Evolutionary conservation across 1,140 invertebrate genomes (phyloP), one percentile per base, ranked within the genome.

Genomic region (Bombus breviceps): DNA sequence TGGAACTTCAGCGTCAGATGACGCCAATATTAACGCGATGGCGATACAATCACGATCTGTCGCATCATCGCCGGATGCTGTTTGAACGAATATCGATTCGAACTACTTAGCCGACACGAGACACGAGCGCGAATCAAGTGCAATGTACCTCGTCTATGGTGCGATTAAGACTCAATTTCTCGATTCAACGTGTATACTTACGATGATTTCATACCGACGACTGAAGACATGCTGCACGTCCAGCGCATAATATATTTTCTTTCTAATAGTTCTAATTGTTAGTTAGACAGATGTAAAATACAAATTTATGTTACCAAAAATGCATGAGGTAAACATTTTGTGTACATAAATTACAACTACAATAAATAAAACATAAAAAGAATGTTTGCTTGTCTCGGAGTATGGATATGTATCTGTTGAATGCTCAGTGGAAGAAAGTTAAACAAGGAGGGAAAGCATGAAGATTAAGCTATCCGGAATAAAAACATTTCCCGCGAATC

Each of bases 41-140:
- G 53, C 79, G 68, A 78, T 86, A 79, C 64, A 87, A 22, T 69
- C 89, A 12, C 87, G 87, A 39, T 18, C 90, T 72, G 66, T 72
- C 13, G 71, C 89, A 89, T 86, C 90, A 0, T 87, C 90, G 2
- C 68, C 89, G 0, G 90, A 91, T 87, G 90, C 85, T 3, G 73
- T 80, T 37, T 90, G 85, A 91, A 43, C 28, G n/a, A 32, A 32
- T 74, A 64, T 57, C 43, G 73, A 85, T 71, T 87, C 53, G 68
- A 66, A 84, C 77, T 81, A 89, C 77, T 90, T 89, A 71, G 68
- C 86, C 81, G 87, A 84, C 43, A 43, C 57, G 68, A 57, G 64
- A 68, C 59, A 59, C 18, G 18, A 9, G 37, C 37, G 43, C 75
- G 39, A 53, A 73, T 28, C 18, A 80, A 83, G 87, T 88, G 87